phyloP scores from a whole-genome alignment of 1,140 invertebrate genomes.

The Caenorhabditis latens region DNA sequence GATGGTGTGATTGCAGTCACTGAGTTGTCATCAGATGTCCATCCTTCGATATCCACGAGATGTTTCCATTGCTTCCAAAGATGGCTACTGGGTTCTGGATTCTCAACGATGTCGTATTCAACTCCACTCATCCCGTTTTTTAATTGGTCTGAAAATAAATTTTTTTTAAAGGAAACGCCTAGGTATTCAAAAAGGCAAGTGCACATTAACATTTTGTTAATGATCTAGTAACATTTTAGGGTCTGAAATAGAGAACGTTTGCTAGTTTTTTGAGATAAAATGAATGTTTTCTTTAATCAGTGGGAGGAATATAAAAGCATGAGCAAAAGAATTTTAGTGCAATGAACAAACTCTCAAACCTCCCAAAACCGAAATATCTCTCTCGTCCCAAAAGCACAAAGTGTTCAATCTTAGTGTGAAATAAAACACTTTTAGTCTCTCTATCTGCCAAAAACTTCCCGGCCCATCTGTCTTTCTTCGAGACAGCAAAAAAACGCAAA shows the following conservation, averaged over 20 bases:
- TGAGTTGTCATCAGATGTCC: slow-evolving; percentile 52
- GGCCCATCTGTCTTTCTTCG: slow-evolving; percentile 10
- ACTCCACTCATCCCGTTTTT: background rate
- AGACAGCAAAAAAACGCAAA: background rate
- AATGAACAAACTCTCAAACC: background rate
- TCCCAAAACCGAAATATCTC: background rate
- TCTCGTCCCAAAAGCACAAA: background rate
- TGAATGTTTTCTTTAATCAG: no score
- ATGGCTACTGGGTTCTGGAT: background rate
- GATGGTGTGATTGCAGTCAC: slow-evolving; percentile 21
- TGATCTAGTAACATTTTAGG: no score
- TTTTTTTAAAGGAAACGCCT: no score
- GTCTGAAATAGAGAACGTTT: no score
- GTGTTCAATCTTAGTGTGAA: background rate
- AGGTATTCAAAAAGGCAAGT: no score
- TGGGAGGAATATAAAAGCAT: no score
- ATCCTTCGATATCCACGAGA: background rate
- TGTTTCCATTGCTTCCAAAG: slow-evolving; percentile 44
- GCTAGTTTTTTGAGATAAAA: no score
- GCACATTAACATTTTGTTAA: no score
- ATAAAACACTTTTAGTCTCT: slow-evolving; percentile 1
- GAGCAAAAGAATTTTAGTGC: background rate
- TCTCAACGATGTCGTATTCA: slow-evolving; percentile 15
- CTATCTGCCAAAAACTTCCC: background rate
- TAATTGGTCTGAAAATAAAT: background rate